Evolutionary conservation across 2,113 vertebrate genomes (phyloP), one percentile per base, ranked within the genome.

Genomic region (Aptenodytes patagonicus): DNA sequence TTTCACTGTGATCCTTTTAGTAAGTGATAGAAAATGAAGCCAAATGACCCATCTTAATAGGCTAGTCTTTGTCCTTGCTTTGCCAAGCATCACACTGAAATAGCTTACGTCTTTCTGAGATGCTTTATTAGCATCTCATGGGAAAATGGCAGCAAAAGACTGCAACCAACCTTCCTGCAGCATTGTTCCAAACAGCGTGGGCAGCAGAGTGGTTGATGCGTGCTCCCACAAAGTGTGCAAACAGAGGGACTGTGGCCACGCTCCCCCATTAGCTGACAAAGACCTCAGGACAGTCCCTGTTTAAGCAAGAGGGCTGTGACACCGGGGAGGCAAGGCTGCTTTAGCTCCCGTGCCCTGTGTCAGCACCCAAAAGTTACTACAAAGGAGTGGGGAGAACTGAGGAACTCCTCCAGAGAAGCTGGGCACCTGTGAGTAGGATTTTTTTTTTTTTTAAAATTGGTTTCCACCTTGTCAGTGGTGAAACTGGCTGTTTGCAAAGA

Each of bases 381-480:
- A 26, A 12, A 32, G 28, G 47, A 29, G 31, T 12, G 84, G 36
- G 75, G 29, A 83, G 58, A 90, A 36, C 44, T 24, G 54, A 89
- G 81, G 34, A 91, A 25, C 42, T 66, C 66, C 75, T 83, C 58
- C 51, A 44, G 13, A 91, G 54, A n/a, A 71, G 17, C 40, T 64
- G 51, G 31, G 62, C 26, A 64, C 26, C 70, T 66, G 60, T 24
- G 54, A 80, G 66, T 24, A 85, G 81, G 42, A 34, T 28, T n/a
- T 82, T 52, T 81, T 89, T 90, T 36, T 36, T 90, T 42, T 85
- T 89, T 90, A 85, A 31, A 86, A 92, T 95, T 83, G 75, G 66
- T 73, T 93, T 93, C 91, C 31, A 91, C 94, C 84, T 95, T 95
- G 93, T 97, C 93, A 96, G 64, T 78, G 82, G 38, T 77, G 64